phyloP scores from a whole-genome alignment of 2,888 invertebrate species.

The Drosophila silvestris region DNA sequence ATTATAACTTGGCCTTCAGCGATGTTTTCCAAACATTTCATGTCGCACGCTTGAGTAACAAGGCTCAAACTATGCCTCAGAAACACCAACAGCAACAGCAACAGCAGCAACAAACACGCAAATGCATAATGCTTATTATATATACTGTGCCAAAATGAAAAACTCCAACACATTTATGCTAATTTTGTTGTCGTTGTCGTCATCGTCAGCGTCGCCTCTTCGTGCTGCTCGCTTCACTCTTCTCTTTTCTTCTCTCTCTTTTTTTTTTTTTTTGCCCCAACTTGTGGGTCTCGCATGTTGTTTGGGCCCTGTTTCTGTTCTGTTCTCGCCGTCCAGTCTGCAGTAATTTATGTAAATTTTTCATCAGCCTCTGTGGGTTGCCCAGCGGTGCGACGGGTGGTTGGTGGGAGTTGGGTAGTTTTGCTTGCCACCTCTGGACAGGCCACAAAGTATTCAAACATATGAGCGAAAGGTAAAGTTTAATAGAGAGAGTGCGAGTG shows the following conservation, averaged over 20 bases:
- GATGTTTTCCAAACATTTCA: conserved; percentile 58
- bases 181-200: conserved; percentile 56
- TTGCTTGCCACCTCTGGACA: neutral
- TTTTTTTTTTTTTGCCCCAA: conserved; percentile 10
- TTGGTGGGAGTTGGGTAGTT: neutral
- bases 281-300: conserved; percentile 54
- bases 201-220: conserved; percentile 47
- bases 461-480: neutral
- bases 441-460: conserved; percentile 1
- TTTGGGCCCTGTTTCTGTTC: conserved; percentile 46
- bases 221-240: neutral
- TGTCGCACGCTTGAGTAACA: conserved; percentile 58
- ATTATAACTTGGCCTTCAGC: conserved; percentile 52
- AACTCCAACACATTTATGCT: conserved; percentile 64
- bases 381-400: conserved; percentile 9
- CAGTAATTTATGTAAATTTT: conserved; percentile 77
- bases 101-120: conserved; percentile 48
- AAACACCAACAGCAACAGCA: conserved; percentile 25
- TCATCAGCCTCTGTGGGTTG: conserved; percentile 62
- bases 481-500: neutral
- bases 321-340: conserved; percentile 43
- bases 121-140: conserved; percentile 65
- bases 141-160: conserved; percentile 62
- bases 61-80: conserved; percentile 54
- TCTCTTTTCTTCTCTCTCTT: conserved; percentile 7